Conservation (phyloP, 2,888 invertebrate species). For the Apamea epomidion region DNA sequence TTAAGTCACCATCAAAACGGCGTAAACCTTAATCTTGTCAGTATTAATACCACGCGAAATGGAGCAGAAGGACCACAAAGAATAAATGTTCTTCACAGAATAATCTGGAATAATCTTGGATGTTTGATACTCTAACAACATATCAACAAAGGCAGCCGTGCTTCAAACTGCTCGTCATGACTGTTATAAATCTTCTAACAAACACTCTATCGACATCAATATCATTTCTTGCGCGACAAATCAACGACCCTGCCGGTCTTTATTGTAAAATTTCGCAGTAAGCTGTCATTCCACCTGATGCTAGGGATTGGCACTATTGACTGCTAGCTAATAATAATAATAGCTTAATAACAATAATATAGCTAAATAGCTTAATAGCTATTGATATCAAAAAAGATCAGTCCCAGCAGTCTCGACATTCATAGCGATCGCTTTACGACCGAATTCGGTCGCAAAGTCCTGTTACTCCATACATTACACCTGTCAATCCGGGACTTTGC, state of each 20-base stretch:
- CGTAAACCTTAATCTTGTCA: constrained; percentile 62
- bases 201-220: not conserved
- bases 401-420: too few species aligned
- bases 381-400: not conserved
- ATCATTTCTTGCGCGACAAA: not conserved
- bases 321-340: too few species aligned
- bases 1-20: constrained; percentile 60
- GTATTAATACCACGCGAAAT: constrained; percentile 18
- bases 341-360: too few species aligned
- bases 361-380: too few species aligned
- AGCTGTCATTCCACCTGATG: not conserved
- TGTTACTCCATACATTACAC: too few species aligned
- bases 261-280: not conserved
- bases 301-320: not conserved
- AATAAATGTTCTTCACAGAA: not conserved
- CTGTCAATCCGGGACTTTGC: too few species aligned
- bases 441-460: too few species aligned
- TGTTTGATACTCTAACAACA: not conserved
- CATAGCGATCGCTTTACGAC: too few species aligned
- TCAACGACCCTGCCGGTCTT: not conserved
- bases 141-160: not conserved
- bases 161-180: not conserved
- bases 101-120: not conserved
- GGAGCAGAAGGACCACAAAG: constrained; percentile 23
- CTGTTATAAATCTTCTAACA: not conserved